A percentile compares a stretch with the other conserved stretches of the same genome.
Conservation (phyloP, 1,140 invertebrate genomes). For the Drosophila lini region DNA sequence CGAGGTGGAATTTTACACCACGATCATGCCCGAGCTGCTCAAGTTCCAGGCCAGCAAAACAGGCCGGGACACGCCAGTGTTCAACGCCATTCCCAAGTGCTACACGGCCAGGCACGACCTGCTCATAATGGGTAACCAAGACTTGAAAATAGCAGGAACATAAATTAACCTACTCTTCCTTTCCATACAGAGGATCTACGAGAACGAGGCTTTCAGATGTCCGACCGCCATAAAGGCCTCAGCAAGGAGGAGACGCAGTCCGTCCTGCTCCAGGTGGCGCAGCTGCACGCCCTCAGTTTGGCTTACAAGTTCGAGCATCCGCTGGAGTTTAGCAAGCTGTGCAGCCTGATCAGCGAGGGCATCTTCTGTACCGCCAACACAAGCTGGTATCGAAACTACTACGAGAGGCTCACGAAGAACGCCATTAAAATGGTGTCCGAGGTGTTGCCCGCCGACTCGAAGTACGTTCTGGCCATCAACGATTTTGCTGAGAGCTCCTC, state of each 20-base stretch:
- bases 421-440: constrained; percentile 88
- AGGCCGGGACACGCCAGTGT: constrained; percentile 80
- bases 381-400: constrained; percentile 89
- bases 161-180: not conserved
- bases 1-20: constrained; percentile 89
- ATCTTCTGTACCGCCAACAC: constrained; percentile 88
- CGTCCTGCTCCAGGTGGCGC: constrained; percentile 87
- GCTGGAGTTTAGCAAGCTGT: constrained; percentile 87
- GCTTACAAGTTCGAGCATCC: constrained; percentile 88
- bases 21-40: constrained; percentile 87
- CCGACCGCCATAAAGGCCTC: constrained; percentile 87
- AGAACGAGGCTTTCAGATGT: constrained; percentile 88
- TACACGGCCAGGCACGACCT: constrained; percentile 87
- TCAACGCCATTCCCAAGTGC: constrained; percentile 88
- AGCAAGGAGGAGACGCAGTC: constrained; percentile 86
- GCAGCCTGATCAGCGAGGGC: constrained; percentile 85
- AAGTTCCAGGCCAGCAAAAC: constrained; percentile 86
- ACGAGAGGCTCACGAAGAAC: constrained; percentile 87
- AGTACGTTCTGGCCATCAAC: constrained; percentile 87
- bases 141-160: constrained; percentile 63
- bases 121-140: constrained; percentile 86
- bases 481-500: constrained; percentile 87
- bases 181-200: constrained; percentile 84
- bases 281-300: constrained; percentile 88
- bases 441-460: constrained; percentile 85